Evolutionary conservation across 2,113 vertebrate genomes (phyloP).

Genomic region (Amazona guildingii): DNA sequence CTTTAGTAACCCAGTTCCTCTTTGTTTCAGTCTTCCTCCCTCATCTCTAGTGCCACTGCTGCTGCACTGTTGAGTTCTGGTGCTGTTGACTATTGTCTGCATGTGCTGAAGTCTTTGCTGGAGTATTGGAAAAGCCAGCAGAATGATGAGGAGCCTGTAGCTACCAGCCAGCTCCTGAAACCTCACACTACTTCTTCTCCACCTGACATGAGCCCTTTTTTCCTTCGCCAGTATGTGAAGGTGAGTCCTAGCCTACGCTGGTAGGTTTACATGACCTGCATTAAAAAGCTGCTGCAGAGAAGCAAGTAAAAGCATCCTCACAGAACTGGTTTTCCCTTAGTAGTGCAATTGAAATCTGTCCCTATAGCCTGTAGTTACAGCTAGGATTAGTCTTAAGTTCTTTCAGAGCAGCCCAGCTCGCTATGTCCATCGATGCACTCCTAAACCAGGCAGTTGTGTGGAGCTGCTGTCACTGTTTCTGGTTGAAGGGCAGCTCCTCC

Average conservation of each 20-base stretch:
- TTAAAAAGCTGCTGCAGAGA: background rate
- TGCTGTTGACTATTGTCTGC: slow-evolving; percentile 95
- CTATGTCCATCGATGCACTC: fast-evolving
- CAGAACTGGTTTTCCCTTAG: background rate
- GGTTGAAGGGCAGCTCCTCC: background rate
- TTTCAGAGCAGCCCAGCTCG: background rate
- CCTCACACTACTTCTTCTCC: slow-evolving; percentile 94
- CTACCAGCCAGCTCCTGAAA: slow-evolving; percentile 92
- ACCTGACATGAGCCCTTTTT: slow-evolving; percentile 98
- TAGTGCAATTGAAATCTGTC: background rate
- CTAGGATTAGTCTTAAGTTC: fast-evolving
- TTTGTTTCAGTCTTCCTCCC: slow-evolving; percentile 86
- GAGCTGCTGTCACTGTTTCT: background rate
- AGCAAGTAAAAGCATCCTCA: background rate
- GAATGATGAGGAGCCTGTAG: slow-evolving; percentile 90
- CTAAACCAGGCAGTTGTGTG: background rate
- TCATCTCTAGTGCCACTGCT: slow-evolving; percentile 96
- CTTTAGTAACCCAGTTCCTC: background rate
- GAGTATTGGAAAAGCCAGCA: slow-evolving; percentile 98
- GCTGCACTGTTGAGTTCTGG: slow-evolving; percentile 93
- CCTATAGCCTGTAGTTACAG: fast-evolving
- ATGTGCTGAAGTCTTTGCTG: slow-evolving; percentile 93
- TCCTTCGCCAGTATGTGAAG: slow-evolving; percentile 98
- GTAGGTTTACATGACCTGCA: fast-evolving
- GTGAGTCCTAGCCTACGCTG: slow-evolving; percentile 64